Conservation (phyloP, 2,797 vertebrate genomes). For the Cuculus canorus region DNA sequence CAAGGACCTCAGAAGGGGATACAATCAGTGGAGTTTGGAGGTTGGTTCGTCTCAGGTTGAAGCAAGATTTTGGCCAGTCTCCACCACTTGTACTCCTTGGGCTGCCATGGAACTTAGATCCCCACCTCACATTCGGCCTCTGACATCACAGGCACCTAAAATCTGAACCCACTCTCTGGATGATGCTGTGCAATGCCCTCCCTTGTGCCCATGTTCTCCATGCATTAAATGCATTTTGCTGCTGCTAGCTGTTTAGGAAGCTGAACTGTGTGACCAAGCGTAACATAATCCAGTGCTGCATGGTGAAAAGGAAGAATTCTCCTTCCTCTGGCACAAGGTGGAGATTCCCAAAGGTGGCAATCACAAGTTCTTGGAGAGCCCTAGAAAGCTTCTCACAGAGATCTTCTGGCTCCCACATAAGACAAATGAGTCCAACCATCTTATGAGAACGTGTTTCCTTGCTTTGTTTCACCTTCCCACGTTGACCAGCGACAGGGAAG, state of each 20-base stretch:
- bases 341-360: not conserved
- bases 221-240: not conserved
- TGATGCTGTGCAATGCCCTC: not conserved
- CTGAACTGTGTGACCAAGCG: not conserved
- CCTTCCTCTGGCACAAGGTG: not conserved
- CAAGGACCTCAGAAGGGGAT: not conserved
- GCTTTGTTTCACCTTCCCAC: constrained; percentile 47
- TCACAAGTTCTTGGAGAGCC: not conserved
- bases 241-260: not conserved
- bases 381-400: not conserved
- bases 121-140: not conserved
- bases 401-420: not conserved
- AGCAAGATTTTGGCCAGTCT: not conserved
- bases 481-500: constrained; percentile 47
- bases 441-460: constrained; percentile 20
- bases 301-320: not conserved
- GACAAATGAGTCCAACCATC: not conserved
- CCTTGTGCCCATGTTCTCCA: not conserved
- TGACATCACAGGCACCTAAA: not conserved
- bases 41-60: not conserved
- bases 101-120: not conserved
- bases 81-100: not conserved
- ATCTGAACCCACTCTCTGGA: not conserved
- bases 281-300: not conserved
- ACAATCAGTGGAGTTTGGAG: not conserved